phyloP scores from a whole-genome alignment of 2,797 vertebrate genomes.

The Malacoraja senta region DNA sequence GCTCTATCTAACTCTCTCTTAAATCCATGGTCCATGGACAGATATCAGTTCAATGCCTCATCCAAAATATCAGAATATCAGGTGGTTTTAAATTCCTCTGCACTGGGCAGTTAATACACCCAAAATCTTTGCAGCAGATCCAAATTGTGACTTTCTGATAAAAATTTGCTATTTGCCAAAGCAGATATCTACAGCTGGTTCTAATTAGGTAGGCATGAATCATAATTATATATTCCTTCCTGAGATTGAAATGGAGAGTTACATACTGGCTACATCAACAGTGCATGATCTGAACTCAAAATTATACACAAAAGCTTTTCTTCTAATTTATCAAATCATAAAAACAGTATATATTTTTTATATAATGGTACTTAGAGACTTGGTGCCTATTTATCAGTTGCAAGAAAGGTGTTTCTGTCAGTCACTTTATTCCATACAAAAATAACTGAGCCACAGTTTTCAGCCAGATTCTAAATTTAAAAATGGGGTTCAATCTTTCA shows the following conservation, averaged over 20 bases:
- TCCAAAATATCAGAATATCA: too few species aligned
- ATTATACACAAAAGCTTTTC: background rate
- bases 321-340: too few species aligned
- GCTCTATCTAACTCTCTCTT: too few species aligned
- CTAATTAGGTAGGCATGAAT: background rate
- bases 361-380: too few species aligned
- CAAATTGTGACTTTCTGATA: background rate
- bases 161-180: background rate
- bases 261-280: background rate
- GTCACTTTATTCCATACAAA: too few species aligned
- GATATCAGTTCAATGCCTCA: too few species aligned
- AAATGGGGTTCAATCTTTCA: background rate
- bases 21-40: too few species aligned
- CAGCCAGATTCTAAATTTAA: background rate
- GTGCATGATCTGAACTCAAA: background rate
- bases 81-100: too few species aligned
- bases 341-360: too few species aligned
- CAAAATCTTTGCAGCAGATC: background rate
- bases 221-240: background rate
- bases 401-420: background rate
- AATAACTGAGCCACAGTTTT: too few species aligned
- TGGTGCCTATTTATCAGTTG: too few species aligned
- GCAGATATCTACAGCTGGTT: background rate
- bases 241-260: background rate
- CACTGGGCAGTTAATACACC: too few species aligned